Conservation (phyloP, 2,888 invertebrate genomes). For the Conus canariensis region DNA sequence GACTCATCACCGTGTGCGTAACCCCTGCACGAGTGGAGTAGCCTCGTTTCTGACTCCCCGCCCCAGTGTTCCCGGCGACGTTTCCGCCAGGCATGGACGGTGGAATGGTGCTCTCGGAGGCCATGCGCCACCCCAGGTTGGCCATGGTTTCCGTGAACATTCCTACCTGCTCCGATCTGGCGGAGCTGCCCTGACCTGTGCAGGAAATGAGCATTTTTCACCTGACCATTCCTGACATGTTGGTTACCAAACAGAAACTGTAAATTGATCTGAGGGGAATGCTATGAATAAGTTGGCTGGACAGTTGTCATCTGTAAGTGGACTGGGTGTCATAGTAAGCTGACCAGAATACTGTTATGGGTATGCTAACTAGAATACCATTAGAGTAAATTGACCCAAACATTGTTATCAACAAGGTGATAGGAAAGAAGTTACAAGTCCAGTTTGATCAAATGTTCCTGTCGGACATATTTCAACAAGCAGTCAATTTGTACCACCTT, state of each 20-base stretch:
- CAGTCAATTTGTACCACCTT: too few relatives aligned
- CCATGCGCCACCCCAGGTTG: constrained; percentile 64
- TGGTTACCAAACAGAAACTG: background rate
- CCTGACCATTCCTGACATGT: background rate
- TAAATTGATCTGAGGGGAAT: too few relatives aligned
- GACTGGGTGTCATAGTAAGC: too few relatives aligned
- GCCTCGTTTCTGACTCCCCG: constrained; percentile 20
- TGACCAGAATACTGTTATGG: too few relatives aligned
- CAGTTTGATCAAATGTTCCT: too few relatives aligned
- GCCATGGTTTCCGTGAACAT: constrained; percentile 58
- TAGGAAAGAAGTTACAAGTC: too few relatives aligned
- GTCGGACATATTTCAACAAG: too few relatives aligned
- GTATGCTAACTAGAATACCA: too few relatives aligned
- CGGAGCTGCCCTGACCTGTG: constrained; percentile 76
- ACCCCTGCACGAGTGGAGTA: constrained; percentile 42
- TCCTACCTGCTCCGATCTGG: constrained; percentile 63
- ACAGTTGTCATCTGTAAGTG: too few relatives aligned
- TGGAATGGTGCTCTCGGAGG: constrained; percentile 51
- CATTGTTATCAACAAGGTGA: too few relatives aligned
- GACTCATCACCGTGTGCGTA: constrained; percentile 35
- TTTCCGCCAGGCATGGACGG: background rate
- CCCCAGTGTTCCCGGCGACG: background rate
- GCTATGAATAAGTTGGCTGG: background rate
- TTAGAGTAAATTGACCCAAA: too few relatives aligned
- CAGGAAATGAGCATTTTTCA: constrained; percentile 22